Evolutionary conservation across 2,888 invertebrate genomes (phyloP).

Genomic region (Agriopis marginaria): DNA sequence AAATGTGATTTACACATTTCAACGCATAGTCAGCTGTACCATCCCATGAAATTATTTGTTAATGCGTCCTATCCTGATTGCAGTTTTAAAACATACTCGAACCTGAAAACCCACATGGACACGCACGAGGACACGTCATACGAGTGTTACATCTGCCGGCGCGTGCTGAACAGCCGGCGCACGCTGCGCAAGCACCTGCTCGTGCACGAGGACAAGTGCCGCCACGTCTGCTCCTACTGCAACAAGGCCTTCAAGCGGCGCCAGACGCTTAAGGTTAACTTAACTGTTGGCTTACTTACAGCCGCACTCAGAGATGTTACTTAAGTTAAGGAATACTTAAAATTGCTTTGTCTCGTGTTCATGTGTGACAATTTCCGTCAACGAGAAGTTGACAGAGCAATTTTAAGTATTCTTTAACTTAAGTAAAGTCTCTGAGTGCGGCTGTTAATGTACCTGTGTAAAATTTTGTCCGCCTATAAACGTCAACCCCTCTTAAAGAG

Average conservation of each 20-base stretch:
- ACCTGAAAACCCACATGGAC: constrained; percentile 85
- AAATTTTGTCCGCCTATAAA: too few relatives aligned
- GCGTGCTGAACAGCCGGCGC: constrained; percentile 83
- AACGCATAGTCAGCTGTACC: neutral
- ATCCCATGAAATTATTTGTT: neutral
- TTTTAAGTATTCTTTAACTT: too few relatives aligned
- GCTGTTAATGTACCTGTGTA: too few relatives aligned
- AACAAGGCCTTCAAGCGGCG: constrained; percentile 84
- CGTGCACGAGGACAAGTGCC: constrained; percentile 83
- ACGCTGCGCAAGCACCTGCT: constrained; percentile 84
- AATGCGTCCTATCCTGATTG: constrained; percentile 1
- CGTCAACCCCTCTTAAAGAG: too few relatives aligned
- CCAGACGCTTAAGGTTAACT: constrained; percentile 78
- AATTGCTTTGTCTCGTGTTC: too few relatives aligned
- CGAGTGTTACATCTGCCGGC: constrained; percentile 81
- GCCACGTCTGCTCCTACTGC: constrained; percentile 84
- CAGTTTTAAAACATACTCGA: constrained; percentile 86
- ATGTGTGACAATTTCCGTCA: too few relatives aligned
- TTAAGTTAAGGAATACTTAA: too few relatives aligned
- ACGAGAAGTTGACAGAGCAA: too few relatives aligned
- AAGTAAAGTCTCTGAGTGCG: too few relatives aligned
- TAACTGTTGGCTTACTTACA: neutral
- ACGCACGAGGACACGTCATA: constrained; percentile 85
- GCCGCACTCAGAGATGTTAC: too few relatives aligned
- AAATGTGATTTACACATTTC: neutral